phyloP scores from a whole-genome alignment of 2,113 vertebrate genomes.

The Anas platyrhynchos region DNA sequence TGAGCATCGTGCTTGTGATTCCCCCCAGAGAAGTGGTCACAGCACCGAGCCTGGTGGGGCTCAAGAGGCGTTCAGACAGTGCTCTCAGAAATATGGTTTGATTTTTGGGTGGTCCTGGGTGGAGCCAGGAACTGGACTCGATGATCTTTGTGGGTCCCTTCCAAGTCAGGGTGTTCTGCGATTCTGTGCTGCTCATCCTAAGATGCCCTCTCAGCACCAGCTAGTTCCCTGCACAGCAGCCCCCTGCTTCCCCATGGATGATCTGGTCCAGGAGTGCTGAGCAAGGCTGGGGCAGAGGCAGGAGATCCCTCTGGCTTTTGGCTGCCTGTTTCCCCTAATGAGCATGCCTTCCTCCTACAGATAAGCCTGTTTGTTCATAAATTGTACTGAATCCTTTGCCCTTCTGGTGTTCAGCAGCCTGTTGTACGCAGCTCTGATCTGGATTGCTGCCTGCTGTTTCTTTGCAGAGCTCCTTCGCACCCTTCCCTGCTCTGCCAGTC shows the following conservation, averaged over 20 bases:
- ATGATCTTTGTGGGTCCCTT: background rate
- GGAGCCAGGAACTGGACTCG: background rate
- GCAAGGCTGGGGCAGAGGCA: background rate
- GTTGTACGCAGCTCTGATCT: background rate
- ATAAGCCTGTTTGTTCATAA: background rate
- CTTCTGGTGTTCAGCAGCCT: background rate
- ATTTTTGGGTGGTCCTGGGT: background rate
- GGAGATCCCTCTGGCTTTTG: background rate
- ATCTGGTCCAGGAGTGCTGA: background rate
- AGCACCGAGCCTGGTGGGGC: background rate
- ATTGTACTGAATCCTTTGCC: background rate
- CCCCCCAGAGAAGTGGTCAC: background rate
- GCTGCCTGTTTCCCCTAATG: background rate
- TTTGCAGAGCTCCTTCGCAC: background rate
- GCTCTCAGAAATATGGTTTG: background rate
- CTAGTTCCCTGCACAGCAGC: accelerated
- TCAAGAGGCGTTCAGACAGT: background rate
- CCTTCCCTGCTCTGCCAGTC: background rate
- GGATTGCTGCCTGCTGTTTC: background rate
- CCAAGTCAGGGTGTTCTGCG: background rate
- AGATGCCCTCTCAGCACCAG: background rate
- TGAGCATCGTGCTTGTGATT: background rate
- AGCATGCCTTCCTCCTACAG: background rate
- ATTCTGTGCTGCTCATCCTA: background rate
- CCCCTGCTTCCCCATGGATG: background rate